A percentile compares a stretch with the other conserved stretches of the same genome.
Evolutionary conservation across 2,797 vertebrate species (phyloP).

Genomic region (Hoplostethus mediterraneus): DNA sequence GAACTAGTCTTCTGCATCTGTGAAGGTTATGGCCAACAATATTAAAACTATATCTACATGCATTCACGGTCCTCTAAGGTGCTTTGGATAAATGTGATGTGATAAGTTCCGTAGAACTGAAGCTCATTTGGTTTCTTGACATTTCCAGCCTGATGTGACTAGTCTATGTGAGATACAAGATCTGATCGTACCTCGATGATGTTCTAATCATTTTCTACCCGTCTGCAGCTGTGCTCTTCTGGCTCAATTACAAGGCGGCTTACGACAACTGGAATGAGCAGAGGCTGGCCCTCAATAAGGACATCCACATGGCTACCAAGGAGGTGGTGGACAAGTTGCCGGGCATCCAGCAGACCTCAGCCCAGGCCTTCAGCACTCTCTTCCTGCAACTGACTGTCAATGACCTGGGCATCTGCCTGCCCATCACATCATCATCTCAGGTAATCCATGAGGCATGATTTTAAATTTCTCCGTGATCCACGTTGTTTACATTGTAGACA

Average conservation of each 20-base stretch:
- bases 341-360: constrained; percentile 97
- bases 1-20: not conserved
- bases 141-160: not conserved
- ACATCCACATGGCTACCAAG: constrained; percentile 98
- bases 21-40: not conserved
- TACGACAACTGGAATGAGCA: constrained; percentile 99
- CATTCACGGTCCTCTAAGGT: not conserved
- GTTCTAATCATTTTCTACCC: not conserved
- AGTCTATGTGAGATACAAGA: not conserved
- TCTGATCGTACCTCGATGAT: not conserved
- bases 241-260: constrained; percentile 99
- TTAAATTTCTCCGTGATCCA: not conserved
- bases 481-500: not conserved
- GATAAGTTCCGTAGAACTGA: not conserved
- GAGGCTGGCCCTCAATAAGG: constrained; percentile 95
- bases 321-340: constrained; percentile 99
- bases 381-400: constrained; percentile 99
- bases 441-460: constrained; percentile 51
- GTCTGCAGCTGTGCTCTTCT: constrained; percentile 94
- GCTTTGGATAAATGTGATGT: not conserved
- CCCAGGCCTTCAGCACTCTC: constrained; percentile 97
- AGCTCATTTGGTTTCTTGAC: not conserved
- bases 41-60: not conserved
- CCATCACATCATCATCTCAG: constrained; percentile 91
- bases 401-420: constrained; percentile 97